Evolutionary conservation across 2,888 invertebrate genomes (phyloP).

Genomic region (Calameuta pallipes): DNA sequence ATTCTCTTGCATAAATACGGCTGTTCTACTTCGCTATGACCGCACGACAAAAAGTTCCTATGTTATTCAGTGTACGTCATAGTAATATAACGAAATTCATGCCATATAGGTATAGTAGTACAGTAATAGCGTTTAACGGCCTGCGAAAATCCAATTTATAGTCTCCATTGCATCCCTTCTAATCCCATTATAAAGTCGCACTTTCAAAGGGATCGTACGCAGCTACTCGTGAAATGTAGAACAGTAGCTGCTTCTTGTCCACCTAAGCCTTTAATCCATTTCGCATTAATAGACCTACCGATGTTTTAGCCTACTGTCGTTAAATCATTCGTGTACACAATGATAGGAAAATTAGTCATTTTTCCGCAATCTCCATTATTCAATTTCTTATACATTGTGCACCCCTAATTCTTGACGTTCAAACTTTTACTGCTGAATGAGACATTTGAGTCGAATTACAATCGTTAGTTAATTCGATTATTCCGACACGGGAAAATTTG

Average conservation of each 20-base stretch:
- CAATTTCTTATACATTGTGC: not conserved
- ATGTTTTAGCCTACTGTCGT: not conserved
- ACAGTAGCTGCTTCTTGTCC: slow-evolving; percentile 4
- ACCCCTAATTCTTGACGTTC: not conserved
- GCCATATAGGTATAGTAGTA: not conserved
- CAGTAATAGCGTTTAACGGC: slow-evolving; percentile 45
- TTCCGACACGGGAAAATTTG: not conserved
- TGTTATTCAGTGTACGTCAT: not conserved
- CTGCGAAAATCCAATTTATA: slow-evolving; percentile 54
- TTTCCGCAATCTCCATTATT: not conserved
- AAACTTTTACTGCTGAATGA: not conserved
- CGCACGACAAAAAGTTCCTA: not conserved
- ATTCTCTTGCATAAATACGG: not conserved
- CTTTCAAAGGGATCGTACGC: slow-evolving; percentile 39
- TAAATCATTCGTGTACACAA: not conserved
- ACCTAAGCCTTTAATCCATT: slow-evolving; percentile 24
- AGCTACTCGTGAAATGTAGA: not conserved
- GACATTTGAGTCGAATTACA: not conserved
- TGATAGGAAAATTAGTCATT: not conserved
- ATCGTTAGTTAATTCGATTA: not conserved
- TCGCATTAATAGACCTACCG: slow-evolving; percentile 20
- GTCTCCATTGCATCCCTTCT: slow-evolving; percentile 48
- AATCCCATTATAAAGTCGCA: slow-evolving; percentile 55
- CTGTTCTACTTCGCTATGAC: not conserved
- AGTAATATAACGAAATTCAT: not conserved